A percentile compares a stretch with the other conserved stretches of the same genome.
Conservation (phyloP, 1,140 invertebrate species). For the Cylas formicarius region DNA sequence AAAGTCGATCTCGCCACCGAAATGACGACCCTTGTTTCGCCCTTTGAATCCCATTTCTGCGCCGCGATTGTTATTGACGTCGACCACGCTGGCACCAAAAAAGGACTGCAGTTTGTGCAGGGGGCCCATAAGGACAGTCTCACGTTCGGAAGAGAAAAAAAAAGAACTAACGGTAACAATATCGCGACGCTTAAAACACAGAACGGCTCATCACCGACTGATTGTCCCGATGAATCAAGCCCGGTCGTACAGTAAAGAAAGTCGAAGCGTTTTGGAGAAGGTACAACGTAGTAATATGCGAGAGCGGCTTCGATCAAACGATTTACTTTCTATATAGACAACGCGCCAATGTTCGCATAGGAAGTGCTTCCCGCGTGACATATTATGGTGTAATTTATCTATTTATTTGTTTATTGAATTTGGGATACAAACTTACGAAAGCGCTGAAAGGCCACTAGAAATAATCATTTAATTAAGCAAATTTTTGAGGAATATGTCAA, state of each 20-base stretch:
- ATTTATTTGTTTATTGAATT: too few relatives aligned
- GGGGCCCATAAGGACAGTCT: slow-evolving; percentile 27
- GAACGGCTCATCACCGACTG: too few relatives aligned
- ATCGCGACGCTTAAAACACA: too few relatives aligned
- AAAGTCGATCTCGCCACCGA: slow-evolving; percentile 34
- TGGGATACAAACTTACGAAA: too few relatives aligned
- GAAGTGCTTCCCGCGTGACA: too few relatives aligned
- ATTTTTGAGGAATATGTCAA: too few relatives aligned
- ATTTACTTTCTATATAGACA: slow-evolving; percentile 13
- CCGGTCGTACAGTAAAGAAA: slow-evolving; percentile 7
- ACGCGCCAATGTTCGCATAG: slow-evolving; percentile 1
- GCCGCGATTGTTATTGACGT: slow-evolving; percentile 29
- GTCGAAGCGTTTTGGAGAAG: neutral
- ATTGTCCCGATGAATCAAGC: slow-evolving; percentile 9
- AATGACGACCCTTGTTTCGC: slow-evolving; percentile 34
- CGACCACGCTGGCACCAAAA: slow-evolving; percentile 32
- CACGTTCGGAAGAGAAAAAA: too few relatives aligned
- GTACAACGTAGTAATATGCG: neutral
- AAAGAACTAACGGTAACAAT: too few relatives aligned
- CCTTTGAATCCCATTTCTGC: slow-evolving; percentile 32
- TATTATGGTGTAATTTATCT: too few relatives aligned
- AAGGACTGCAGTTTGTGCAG: slow-evolving; percentile 30
- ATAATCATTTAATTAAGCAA: too few relatives aligned
- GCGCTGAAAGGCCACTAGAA: too few relatives aligned
- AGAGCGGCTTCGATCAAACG: too few relatives aligned